Base-by-base conservation (phyloP, 2,113 vertebrate genomes). In the Ceyx cyanopectus region DNA sequence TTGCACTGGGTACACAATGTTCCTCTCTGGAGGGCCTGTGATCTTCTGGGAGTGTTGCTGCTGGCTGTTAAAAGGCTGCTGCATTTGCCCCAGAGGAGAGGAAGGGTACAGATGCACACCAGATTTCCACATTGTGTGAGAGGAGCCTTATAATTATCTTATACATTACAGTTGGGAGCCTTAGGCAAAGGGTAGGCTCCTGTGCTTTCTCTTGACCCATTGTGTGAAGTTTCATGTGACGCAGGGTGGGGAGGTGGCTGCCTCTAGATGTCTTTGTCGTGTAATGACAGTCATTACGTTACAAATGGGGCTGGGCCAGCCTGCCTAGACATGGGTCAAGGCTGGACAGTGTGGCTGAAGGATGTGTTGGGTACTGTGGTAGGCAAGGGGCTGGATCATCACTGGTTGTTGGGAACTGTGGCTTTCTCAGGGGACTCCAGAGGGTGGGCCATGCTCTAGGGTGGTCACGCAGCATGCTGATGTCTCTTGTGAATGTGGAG, bases 71-170 rank as follows among this genome's bases (percentile, higher is more conserved):
- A 96, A 85, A 94, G 89, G 40, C 91, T 89, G 72, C 87, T 93
- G 92, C 57, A 74, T 96, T 95, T 96, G 67, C 89, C 92, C 85
- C 81, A 58, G 68, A 92, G 92, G 91, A 80, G 79, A 89, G 86
- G 94, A 95, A 88, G 73, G 85, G 21, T 95, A 78, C 3, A 48
- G 70, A 87, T 93, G 27, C 79, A 56, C 90, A 91, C 60, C 68
- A 95, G 67, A 91, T 96, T 97, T 97, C 90, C 79, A 94, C 92
- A 90, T 60, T 93, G 93, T 91, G 75, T 78, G 90, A 92, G 60
- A 62, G 51, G 75, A 93, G 70, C 69, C 85, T 95, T 93, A 74
- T 93, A 94, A 96, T 96, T 95, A 96, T 58, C 68, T 87, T 85
- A 93, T 74, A 92, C 89, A 82, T 96, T 77, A 78, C 89, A 60